Evolutionary conservation across 2,797 vertebrate species (phyloP).

Genomic region (Crax fasciolata): DNA sequence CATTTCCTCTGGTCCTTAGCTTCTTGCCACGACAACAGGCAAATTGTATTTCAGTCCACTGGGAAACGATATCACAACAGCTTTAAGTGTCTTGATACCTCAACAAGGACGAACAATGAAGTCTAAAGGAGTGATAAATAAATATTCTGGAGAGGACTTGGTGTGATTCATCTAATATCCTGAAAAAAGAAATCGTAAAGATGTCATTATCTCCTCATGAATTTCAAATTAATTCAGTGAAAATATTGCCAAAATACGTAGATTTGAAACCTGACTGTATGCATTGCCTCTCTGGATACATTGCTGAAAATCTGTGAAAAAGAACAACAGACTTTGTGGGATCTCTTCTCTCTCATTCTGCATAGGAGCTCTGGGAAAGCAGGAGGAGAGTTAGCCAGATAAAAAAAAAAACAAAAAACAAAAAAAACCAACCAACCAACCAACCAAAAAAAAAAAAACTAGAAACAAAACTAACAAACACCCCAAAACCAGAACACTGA

Average conservation of each 20-base stretch:
- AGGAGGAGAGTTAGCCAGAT: not conserved
- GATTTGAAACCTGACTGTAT: not conserved
- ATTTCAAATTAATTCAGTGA: not conserved
- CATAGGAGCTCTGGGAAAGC: not conserved
- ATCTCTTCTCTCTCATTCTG: not conserved
- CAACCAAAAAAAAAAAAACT: not conserved
- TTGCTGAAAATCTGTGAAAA: constrained; percentile 19
- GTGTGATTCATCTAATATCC: not conserved
- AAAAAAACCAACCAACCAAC: not conserved
- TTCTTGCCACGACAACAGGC: not conserved
- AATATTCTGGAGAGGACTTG: not conserved
- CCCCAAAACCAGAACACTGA: not conserved
- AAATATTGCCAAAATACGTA: constrained; percentile 1
- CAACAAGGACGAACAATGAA: not conserved
- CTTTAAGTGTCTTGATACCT: not conserved
- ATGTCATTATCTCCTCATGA: not conserved
- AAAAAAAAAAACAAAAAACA: not conserved
- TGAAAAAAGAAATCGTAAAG: not conserved
- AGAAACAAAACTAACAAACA: not conserved
- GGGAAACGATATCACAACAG: not conserved
- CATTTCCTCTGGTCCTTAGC: not conserved
- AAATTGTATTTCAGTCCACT: not conserved
- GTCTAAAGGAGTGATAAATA: not conserved
- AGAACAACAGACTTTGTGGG: not conserved
- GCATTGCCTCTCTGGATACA: not conserved